Evolutionary conservation across 2,797 vertebrate species (phyloP), one percentile per base, ranked within the genome.

Genomic region (Setipinna tenuifilis): DNA sequence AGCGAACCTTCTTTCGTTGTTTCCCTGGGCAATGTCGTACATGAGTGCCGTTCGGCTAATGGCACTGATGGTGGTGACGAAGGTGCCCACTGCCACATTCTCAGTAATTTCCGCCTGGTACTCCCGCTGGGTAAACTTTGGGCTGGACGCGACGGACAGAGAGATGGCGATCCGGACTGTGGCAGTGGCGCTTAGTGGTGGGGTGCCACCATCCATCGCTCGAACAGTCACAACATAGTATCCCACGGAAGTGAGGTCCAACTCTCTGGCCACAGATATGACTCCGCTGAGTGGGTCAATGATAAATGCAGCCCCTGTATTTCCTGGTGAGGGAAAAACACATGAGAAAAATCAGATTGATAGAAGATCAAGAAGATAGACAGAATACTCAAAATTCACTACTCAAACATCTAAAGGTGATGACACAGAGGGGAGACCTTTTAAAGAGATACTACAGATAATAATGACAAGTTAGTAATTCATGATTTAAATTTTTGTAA

Each of bases 31-130:
- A 92, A 99, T 97, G 87, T 98, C 96, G 91, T 98, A 99, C 31
- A 96, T 91, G 61, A 99, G 94, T 0, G 97, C 96, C 2, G 97
- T 98, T 50, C 96, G 96, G 88, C 98, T 99, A 41, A 97, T 92
- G 0, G 98, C 97, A 1, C 91, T 93, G 59, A 99, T 92, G 82
- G 96, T 95, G 65, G 93, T 95, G 82, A 99, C 96, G 23, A 97
- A 96, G 54, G 95, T 96, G 54, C 98, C 97, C 35, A 93, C 19
- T 41, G 92, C 92, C 85, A 95, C 91, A 61, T 96, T 95, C 92
- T 99, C 98, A 86, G 96, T 96, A 86, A 99, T 95, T 94, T 99
- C 98, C 58, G 96, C 87, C 81, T 97, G 97, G 88, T 98, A 99
- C 80, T 99, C 97, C 88, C 93, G 96, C 84, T 95, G 95, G 58